A percentile compares a stretch with the other conserved stretches of the same genome.
Conservation (phyloP, 1,140 invertebrate species). For the Dendroctonus ponderosae region DNA sequence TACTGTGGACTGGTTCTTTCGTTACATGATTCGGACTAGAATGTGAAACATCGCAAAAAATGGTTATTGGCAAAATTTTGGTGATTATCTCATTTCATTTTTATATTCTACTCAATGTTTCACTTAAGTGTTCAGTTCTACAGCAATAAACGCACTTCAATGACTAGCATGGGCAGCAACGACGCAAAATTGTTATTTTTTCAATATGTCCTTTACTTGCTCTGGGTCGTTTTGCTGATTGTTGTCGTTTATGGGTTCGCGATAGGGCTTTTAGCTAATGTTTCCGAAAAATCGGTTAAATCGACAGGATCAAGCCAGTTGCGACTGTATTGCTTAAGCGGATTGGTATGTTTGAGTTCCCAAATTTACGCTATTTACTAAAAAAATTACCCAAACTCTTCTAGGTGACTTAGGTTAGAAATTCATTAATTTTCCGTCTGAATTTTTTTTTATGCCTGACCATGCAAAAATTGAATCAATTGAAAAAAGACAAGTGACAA, state of each 20-base stretch:
- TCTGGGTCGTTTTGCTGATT: slow-evolving; percentile 28
- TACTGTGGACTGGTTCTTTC: neutral
- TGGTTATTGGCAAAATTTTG: slow-evolving; percentile 32
- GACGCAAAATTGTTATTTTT: neutral
- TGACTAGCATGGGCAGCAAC: no score
- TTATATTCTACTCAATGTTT: neutral
- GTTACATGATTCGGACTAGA: neutral
- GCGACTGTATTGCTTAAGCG: slow-evolving; percentile 9
- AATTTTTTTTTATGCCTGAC: no score
- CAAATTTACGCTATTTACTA: no score
- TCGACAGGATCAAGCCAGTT: neutral
- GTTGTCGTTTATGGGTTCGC: slow-evolving; percentile 34
- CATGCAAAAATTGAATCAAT: no score
- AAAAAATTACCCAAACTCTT: no score
- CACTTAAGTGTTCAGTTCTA: no score
- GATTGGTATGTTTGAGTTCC: slow-evolving; percentile 16
- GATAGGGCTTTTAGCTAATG: slow-evolving; percentile 19
- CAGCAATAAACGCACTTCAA: no score
- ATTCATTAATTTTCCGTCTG: no score
- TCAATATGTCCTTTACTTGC: slow-evolving; percentile 18
- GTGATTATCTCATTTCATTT: slow-evolving; percentile 26
- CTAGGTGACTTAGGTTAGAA: no score
- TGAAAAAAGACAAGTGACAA: no score
- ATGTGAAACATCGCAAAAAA: slow-evolving; percentile 2
- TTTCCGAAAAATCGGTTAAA: slow-evolving; percentile 7